phyloP scores from a whole-genome alignment of 2,888 invertebrate genomes.

The Myopa testacea region DNA sequence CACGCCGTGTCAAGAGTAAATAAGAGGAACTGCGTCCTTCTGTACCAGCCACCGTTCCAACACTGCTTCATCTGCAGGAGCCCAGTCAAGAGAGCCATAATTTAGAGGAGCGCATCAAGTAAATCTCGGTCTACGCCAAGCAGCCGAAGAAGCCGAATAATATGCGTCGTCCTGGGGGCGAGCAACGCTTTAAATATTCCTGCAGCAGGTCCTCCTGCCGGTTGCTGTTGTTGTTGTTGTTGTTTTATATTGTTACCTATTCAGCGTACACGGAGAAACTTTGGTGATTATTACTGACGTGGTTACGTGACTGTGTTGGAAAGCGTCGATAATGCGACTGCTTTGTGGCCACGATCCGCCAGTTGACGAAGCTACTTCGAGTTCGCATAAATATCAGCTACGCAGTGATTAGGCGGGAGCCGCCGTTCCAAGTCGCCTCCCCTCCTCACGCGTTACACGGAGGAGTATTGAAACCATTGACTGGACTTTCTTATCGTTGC shows the following conservation, averaged over 20 bases:
- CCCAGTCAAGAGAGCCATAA: not conserved
- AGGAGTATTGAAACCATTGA: no score
- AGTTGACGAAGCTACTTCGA: slow-evolving; percentile 20
- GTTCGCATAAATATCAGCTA: not conserved
- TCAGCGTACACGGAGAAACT: slow-evolving; percentile 55
- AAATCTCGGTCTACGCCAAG: slow-evolving; percentile 1
- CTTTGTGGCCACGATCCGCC: slow-evolving; percentile 18
- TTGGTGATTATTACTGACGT: slow-evolving; percentile 69
- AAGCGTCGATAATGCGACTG: slow-evolving; percentile 64
- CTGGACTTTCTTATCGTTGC: no score
- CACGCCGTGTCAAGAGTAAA: slow-evolving; percentile 64
- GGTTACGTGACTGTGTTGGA: slow-evolving; percentile 67
- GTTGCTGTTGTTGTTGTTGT: slow-evolving; percentile 2
- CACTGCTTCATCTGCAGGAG: not conserved
- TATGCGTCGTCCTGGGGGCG: not conserved
- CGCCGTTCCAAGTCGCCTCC: not conserved
- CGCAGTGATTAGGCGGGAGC: slow-evolving; percentile 7
- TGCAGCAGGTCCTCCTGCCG: not conserved
- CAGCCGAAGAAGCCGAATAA: slow-evolving; percentile 5
- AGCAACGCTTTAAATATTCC: not conserved
- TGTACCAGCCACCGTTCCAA: not conserved
- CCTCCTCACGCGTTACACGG: not conserved
- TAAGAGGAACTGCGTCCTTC: slow-evolving; percentile 47
- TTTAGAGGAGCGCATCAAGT: slow-evolving; percentile 5
- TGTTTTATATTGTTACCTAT: slow-evolving; percentile 36